phyloP scores from a whole-genome alignment of 2,888 invertebrate genomes.

The Rhimphoctona megacephalus region DNA sequence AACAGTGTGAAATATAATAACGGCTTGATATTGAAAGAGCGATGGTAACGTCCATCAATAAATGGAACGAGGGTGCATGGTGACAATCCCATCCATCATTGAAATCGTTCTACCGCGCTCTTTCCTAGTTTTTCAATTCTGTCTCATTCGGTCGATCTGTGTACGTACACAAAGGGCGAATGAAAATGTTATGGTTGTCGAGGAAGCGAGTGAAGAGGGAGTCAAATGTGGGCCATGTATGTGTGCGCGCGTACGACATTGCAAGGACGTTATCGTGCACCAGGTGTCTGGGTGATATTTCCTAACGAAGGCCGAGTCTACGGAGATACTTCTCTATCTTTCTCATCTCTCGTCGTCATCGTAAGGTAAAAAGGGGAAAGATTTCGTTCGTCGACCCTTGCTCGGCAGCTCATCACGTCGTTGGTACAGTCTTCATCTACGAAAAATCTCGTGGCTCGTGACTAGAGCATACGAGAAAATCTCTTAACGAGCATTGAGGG shows the following conservation, averaged over 20 bases:
- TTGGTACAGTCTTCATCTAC: conserved; percentile 40
- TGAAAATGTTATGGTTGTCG: conserved; percentile 77
- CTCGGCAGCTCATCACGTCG: conserved; percentile 31
- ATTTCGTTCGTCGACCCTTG: conserved; percentile 58
- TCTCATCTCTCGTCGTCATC: conserved; percentile 65
- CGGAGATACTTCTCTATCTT: conserved; percentile 64
- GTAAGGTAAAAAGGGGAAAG: conserved; percentile 30
- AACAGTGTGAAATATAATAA: conserved; percentile 32
- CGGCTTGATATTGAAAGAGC: conserved; percentile 53
- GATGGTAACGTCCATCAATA: conserved; percentile 37
- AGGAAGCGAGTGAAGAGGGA: conserved; percentile 7
- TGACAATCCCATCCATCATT: conserved; percentile 78
- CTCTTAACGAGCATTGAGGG: conserved; percentile 79
- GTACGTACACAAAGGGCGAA: conserved; percentile 19
- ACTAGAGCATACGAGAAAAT: conserved; percentile 60
- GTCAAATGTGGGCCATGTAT: background rate
- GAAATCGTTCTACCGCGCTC: conserved; percentile 75
- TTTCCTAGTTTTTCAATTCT: conserved; percentile 52
- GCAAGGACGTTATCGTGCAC: conserved; percentile 81
- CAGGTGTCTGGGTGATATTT: conserved; percentile 82
- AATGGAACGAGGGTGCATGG: conserved; percentile 9
- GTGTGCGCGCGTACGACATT: conserved; percentile 57
- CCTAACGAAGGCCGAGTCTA: conserved; percentile 82
- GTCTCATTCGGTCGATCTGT: conserved; percentile 16
- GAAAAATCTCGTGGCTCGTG: conserved; percentile 59